Base-by-base conservation (phyloP, 2,888 invertebrate species). In the Pollenia angustigena region DNA sequence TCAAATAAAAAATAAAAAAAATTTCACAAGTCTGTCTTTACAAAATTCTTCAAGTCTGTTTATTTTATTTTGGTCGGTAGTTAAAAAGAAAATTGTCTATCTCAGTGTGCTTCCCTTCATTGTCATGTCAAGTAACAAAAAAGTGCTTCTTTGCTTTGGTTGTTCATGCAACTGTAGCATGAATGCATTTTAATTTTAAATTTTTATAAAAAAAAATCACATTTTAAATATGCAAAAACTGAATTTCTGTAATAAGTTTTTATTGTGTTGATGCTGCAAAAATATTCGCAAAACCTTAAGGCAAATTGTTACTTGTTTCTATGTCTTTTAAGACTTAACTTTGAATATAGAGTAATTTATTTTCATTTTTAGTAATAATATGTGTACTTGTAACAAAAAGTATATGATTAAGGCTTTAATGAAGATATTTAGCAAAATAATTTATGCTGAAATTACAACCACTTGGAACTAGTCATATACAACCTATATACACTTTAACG, bases 401-500 rank as follows among this genome's bases (percentile, higher is more conserved):
- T 32, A 32, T 46, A 72, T 76, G 66, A 71, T 80, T 83, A 81
- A 64, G 46, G 16, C 58, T 66, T 83, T 80, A 86, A 86, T 86
- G 54, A 86, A 85, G 75, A 87, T 87, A 87, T 87, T 85, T 85
- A 85, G 46, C 56, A 50, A 46, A 68, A 79, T 62, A 78, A 81
- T 68, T 78, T 87, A 81, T 64, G 48, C 54, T 64, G 32, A 81
- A 72, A 50, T 62, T 66, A 54, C n/a, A 71, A 56, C 7, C 44
- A 32, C 16, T 54, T 62, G 12, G 10, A 42, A 0, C 12, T 46
- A 44, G 11, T 54, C 4, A 46, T 18, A 54, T 23, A 40, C 32
- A 54, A 16, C 18, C 32, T 32, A 6, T 6, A 32, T 32, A 32
- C 32, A 32, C 32, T 32, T 32, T 32, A 32, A 1, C 4, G 23